A percentile compares a stretch with the other conserved stretches of the same genome.
phyloP scores from a whole-genome alignment of 2,888 invertebrate genomes.

The Emmelina monodactyla region DNA sequence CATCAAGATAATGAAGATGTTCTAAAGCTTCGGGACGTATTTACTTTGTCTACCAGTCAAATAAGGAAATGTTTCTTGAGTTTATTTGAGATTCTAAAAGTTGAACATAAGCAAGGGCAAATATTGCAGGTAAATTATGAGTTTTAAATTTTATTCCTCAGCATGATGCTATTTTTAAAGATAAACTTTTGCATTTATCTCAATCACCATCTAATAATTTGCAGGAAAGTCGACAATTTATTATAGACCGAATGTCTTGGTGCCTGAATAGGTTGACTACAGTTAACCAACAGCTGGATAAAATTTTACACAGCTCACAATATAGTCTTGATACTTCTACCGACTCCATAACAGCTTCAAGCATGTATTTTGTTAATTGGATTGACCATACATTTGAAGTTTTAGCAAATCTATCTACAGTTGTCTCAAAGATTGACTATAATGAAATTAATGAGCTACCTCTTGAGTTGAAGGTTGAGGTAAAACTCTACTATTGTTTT shows the following conservation, averaged over 20 bases:
- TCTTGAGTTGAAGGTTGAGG: constrained; percentile 37
- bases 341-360: constrained; percentile 29
- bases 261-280: constrained; percentile 35
- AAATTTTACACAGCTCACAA: constrained; percentile 21
- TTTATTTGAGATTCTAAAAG: constrained; percentile 42
- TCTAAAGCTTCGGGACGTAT: constrained; percentile 32
- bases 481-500: constrained; percentile 18
- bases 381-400: constrained; percentile 54
- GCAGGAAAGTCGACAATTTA: constrained; percentile 46
- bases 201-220: no score
- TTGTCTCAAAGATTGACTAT: constrained; percentile 35
- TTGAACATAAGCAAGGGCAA: constrained; percentile 29
- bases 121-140: constrained; percentile 28
- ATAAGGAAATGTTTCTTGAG: constrained; percentile 42
- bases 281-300: constrained; percentile 20
- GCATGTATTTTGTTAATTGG: constrained; percentile 59
- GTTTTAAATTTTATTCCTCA: neutral
- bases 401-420: constrained; percentile 33
- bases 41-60: constrained; percentile 42
- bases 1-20: constrained; percentile 19
- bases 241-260: constrained; percentile 44
- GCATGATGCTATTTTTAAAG: neutral
- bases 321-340: constrained; percentile 18
- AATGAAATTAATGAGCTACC: constrained; percentile 25
- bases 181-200: constrained; percentile 2